Evolutionary conservation across 1,140 invertebrate genomes (phyloP).

Genomic region (Danaus plexippus): DNA sequence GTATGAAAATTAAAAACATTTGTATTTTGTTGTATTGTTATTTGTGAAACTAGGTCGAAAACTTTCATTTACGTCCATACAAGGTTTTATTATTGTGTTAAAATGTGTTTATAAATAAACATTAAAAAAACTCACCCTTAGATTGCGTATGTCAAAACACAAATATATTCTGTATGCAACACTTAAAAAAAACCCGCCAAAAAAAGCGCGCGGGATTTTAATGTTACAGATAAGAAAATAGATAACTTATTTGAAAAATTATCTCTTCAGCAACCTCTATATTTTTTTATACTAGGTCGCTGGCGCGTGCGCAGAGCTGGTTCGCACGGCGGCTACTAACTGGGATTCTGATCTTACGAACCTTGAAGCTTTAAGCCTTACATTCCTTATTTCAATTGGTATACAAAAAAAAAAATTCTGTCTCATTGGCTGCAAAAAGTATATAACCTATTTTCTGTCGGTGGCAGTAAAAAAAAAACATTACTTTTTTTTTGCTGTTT

Average conservation of each 20-base stretch:
- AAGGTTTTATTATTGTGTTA: too few species aligned
- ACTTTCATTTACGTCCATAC: too few species aligned
- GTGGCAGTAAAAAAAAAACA: too few species aligned
- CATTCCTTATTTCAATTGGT: slow-evolving; percentile 1
- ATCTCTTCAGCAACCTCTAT: slow-evolving; percentile 47
- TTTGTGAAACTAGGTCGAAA: too few species aligned
- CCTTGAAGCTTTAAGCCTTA: slow-evolving; percentile 47
- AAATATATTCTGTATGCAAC: slow-evolving; percentile 21
- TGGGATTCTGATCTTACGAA: slow-evolving; percentile 27
- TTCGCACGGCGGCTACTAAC: slow-evolving; percentile 43
- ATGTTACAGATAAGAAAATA: slow-evolving; percentile 26
- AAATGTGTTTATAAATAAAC: neutral
- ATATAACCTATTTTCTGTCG: too few species aligned
- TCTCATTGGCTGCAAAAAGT: too few species aligned
- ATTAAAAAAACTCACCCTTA: slow-evolving; percentile 31
- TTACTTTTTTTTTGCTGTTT: too few species aligned
- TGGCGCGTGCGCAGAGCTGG: slow-evolving; percentile 44
- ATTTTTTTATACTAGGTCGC: slow-evolving; percentile 44
- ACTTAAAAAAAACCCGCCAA: slow-evolving; percentile 46
- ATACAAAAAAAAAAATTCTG: too few species aligned
- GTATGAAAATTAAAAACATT: too few species aligned
- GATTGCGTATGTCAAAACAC: slow-evolving; percentile 27
- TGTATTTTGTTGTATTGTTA: too few species aligned
- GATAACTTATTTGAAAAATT: slow-evolving; percentile 28
- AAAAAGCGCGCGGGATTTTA: slow-evolving; percentile 47